Evolutionary conservation across 1,140 invertebrate species (phyloP), one percentile per base, ranked within the genome.

Genomic region (Gryllus bimaculatus): DNA sequence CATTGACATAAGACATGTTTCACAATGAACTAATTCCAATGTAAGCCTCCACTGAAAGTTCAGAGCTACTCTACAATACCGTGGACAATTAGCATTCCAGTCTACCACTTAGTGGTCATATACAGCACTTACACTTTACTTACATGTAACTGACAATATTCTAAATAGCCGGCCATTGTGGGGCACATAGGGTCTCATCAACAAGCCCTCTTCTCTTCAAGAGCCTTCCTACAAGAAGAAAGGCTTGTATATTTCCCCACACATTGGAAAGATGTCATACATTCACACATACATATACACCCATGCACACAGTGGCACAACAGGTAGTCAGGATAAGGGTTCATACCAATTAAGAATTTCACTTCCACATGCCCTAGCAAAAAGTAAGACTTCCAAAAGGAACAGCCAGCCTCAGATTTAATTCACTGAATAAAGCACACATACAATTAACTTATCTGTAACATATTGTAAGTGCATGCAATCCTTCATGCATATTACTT

Each of bases 131-230:
- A 66, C 54, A 66, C 54, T 66, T 66, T 66, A 66, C 54, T 66
- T 66, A 66, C 54, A 66, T 66, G 54, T 66, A 66, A 66, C 54
- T 66, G 54, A 66, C 54, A 66, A 66, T 66, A 66, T 18, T 66
- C 10, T 66, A 66, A 66, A 66, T 66, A 66, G 54, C 54, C 18
- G 54, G 54, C 54, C 54, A 66, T 66, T 66, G 54, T 66, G 54
- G 54, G 54, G 54, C 54, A 66, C 54, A 66, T 13, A 66, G 18
- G 54, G 54, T 66, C 54, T 66, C 54, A 66, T 66, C 54, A 66
- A 66, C 54, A 66, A 66, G 54, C 54, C 54, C 54, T 66, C 54
- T 66, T 66, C 54, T 66, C 54, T 18, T 66, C 54, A 66, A 66
- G 54, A 66, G 54, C 54, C 54, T 18, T 66, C 54, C 54, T 66